A percentile compares a stretch with the other conserved stretches of the same genome.
Conservation (phyloP, 2,888 invertebrate genomes). For the Drosophila incognita region DNA sequence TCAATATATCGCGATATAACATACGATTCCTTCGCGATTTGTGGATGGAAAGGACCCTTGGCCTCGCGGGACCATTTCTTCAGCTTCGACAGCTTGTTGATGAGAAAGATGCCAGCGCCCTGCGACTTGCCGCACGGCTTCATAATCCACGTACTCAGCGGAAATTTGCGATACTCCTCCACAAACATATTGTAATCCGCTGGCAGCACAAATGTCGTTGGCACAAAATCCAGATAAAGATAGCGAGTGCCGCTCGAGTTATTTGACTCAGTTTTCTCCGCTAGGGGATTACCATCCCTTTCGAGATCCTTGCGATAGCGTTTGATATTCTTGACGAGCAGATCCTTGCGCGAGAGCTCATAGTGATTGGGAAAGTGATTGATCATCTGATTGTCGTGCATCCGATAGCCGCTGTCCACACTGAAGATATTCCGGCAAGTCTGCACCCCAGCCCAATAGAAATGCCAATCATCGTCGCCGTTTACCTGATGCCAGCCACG, state of each 20-base stretch:
- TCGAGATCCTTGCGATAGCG: conserved; percentile 96
- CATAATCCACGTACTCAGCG: conserved; percentile 98
- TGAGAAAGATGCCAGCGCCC: conserved; percentile 96
- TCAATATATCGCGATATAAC: conserved; percentile 99
- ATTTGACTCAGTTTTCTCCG: conserved; percentile 89
- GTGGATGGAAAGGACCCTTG: conserved; percentile 93
- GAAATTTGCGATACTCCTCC: conserved; percentile 97
- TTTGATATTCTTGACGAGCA: conserved; percentile 97
- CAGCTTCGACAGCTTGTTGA: conserved; percentile 96
- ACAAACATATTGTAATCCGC: conserved; percentile 99
- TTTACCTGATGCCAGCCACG: conserved; percentile 93
- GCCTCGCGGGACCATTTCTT: conserved; percentile 96
- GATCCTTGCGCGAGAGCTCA: conserved; percentile 96
- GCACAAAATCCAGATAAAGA: conserved; percentile 94
- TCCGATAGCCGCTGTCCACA: conserved; percentile 95
- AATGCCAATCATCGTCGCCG: conserved; percentile 97
- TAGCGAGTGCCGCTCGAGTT: conserved; percentile 89
- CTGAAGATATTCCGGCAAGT: conserved; percentile 96
- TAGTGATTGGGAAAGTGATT: conserved; percentile 98
- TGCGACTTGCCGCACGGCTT: conserved; percentile 98
- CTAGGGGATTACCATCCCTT: conserved; percentile 93
- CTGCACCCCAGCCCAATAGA: conserved; percentile 97
- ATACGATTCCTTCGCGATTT: conserved; percentile 94
- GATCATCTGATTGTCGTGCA: conserved; percentile 96
- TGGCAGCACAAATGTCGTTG: conserved; percentile 96